These are phyloP conservation scores for Prunella strophiata DNA, from an alignment of 2,797 vertebrate genomes.

Conservation along the genomic window DNA sequence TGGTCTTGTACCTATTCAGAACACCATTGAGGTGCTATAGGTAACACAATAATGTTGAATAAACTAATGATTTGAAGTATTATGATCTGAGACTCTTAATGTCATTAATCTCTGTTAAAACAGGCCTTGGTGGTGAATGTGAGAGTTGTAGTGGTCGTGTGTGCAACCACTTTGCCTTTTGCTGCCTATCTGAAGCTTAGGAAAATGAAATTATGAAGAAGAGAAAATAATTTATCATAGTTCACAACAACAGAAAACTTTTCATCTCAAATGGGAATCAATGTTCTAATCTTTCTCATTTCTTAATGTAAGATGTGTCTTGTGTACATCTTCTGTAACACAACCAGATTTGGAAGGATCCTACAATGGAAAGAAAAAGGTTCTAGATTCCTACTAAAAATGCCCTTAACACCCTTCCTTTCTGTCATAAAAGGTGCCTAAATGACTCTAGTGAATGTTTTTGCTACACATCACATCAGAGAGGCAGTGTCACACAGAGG, in stretches of 20 bases:
- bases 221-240: background rate
- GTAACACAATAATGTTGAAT: background rate
- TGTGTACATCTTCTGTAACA: background rate
- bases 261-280: background rate
- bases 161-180: background rate
- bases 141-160: background rate
- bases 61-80: background rate
- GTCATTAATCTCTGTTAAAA: background rate
- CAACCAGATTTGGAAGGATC: background rate
- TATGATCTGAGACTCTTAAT: background rate
- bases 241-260: background rate
- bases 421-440: background rate
- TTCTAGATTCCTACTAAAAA: background rate
- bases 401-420: background rate
- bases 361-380: background rate
- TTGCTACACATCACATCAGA: background rate
- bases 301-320: background rate
- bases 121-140: background rate
- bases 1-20: background rate
- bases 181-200: background rate
- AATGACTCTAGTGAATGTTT: background rate
- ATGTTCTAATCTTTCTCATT: background rate
- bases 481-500: background rate
- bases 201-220: background rate
- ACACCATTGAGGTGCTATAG: background rate